Evolutionary conservation across 2,797 vertebrate genomes (phyloP).

Genomic region (Notamacropus eugenii): DNA sequence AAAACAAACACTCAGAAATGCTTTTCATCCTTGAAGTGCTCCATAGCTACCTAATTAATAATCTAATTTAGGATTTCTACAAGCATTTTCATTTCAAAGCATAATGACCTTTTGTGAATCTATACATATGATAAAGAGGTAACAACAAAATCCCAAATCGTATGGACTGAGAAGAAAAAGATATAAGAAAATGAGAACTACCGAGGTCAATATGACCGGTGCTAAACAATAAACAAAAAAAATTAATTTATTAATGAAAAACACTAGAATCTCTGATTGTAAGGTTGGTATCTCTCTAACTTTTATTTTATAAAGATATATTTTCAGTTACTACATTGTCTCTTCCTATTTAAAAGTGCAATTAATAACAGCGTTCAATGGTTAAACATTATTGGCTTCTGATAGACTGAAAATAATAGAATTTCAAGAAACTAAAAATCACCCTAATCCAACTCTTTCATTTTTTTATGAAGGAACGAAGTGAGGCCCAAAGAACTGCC

Average conservation of each 20-base stretch:
- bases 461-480: not conserved
- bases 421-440: not conserved
- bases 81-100: not conserved
- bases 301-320: not conserved
- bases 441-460: not conserved
- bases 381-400: not conserved
- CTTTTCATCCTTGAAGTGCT: not conserved
- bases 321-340: not conserved
- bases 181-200: not conserved
- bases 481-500: not conserved
- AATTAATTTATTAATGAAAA: not conserved
- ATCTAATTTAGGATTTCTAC: accelerated
- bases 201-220: not conserved
- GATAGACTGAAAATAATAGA: not conserved
- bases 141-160: not conserved
- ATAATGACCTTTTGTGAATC: not conserved
- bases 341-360: not conserved
- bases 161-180: not conserved
- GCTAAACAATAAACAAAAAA: not conserved
- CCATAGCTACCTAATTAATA: not conserved
- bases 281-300: not conserved
- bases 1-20: not conserved
- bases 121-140: not conserved
- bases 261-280: not conserved
- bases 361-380: not conserved